Evolutionary conservation across 1,140 invertebrate genomes (phyloP), one percentile per base, ranked within the genome.

Genomic region (Tribolium madens): DNA sequence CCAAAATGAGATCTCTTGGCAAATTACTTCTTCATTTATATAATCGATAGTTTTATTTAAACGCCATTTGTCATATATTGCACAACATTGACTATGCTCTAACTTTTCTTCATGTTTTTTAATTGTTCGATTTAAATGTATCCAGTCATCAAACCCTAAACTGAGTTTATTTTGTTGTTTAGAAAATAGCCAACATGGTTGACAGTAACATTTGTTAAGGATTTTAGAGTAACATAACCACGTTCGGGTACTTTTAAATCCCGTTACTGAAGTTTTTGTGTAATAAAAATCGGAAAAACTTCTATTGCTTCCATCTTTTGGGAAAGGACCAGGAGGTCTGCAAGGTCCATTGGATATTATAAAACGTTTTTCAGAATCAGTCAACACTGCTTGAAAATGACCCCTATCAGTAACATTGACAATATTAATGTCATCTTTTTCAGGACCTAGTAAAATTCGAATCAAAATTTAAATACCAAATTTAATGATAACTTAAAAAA

Each of bases 211-310:
- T 31, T 36, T 42, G 12, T 73, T 12, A 15, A 73, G 26, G 3
- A 26, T 18, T 48, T 46, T 68, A 9, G 17, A 64, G 46, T 64
- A 75, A 26, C 73, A 64, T 12, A 75, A 48, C 73, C 57, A 57
- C 7, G 33, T 6, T 36, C 36, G 2, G 0, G 50, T 26, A 18
- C 33, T 71, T 47, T 71, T 71, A 3, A 71, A 9, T 68, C 57
- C 21, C 84, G 46, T 60, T 26, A 31, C 72, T 52, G 68, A 73
- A 17, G 5, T 52, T 52, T 52, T 52, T 2, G 3, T 52, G 17
- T 52, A 52, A 15, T 15, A 52, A 52, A 52, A 13, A 52, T 13
- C 3, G 14, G 50, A 17, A 52, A 52, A 14, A 7, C 15, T 52
- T 52, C 13, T 52, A 52, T 52, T 17, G 4, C 17, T 52, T 14